These are phyloP conservation scores for Ceyx erithaca DNA, from an alignment of 2,797 vertebrate genomes.

Conservation along the genomic window DNA sequence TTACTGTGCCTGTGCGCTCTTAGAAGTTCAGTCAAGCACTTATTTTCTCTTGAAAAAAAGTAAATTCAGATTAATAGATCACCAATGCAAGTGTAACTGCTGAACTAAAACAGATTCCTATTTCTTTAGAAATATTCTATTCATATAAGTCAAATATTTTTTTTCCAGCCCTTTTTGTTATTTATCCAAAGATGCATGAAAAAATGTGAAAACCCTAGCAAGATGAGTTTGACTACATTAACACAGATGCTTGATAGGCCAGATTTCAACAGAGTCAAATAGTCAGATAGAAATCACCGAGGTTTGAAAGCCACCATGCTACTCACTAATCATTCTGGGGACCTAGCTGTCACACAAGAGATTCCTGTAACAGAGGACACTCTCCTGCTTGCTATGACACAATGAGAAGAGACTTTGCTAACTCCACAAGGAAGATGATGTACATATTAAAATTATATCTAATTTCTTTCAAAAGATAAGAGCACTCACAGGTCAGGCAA, in stretches of 20 bases:
- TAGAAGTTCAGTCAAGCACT: not conserved
- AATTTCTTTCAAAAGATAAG: slow-evolving; percentile 24
- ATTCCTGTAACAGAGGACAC: too few species aligned
- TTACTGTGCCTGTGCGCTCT: not conserved
- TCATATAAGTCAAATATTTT: not conserved
- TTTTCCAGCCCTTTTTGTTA: not conserved
- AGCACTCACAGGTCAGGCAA: not conserved
- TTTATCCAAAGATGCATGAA: not conserved
- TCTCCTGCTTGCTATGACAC: not conserved
- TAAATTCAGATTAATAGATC: not conserved
- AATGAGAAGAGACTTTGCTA: not conserved
- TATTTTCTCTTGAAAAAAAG: not conserved
- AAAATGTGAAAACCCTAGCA: not conserved
- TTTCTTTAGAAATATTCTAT: not conserved
- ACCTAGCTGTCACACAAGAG: not conserved
- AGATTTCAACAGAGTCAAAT: not conserved
- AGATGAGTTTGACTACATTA: not conserved
- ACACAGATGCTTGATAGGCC: not conserved
- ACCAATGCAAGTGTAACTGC: not conserved
- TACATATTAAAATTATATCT: not conserved
- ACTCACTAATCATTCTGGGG: not conserved
- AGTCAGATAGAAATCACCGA: not conserved
- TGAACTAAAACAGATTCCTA: not conserved
- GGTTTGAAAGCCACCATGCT: not conserved
- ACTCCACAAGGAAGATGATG: not conserved